Percentiles rank a stretch among this genome's conserved stretches.
Conservation (phyloP, 2,113 vertebrate species). For the Neodontobutis hainanensis region DNA sequence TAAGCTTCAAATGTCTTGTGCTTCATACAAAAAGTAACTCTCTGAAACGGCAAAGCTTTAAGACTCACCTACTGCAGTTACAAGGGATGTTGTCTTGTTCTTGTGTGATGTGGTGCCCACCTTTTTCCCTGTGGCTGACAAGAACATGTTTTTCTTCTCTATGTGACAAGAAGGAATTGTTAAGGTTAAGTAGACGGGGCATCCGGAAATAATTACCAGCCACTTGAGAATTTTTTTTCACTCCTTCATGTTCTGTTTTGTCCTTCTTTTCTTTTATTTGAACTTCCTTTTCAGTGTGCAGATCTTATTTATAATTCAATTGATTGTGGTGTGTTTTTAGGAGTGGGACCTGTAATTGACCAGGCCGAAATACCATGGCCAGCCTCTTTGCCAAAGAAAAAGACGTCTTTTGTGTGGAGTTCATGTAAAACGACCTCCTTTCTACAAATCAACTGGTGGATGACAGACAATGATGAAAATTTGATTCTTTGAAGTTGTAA, state of each 20-base stretch:
- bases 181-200: constrained; percentile 90
- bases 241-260: constrained; percentile 47
- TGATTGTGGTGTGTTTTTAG: constrained; percentile 72
- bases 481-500: constrained; percentile 99
- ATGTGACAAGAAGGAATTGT: constrained; percentile 84
- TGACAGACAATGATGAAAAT: constrained; percentile 98
- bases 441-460: constrained; percentile 91
- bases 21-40: background rate
- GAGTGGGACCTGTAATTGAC: constrained; percentile 84
- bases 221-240: constrained; percentile 60
- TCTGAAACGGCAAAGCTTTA: background rate
- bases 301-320: constrained; percentile 68
- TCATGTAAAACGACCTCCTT: constrained; percentile 87
- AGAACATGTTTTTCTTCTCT: constrained; percentile 77
- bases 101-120: constrained; percentile 63
- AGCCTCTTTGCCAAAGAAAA: constrained; percentile 81
- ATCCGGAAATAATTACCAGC: constrained; percentile 91
- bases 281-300: constrained; percentile 63
- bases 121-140: constrained; percentile 60
- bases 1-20: background rate
- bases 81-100: constrained; percentile 30
- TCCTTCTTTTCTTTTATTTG: constrained; percentile 78
- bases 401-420: constrained; percentile 86
- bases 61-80: background rate
- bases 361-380: constrained; percentile 84